Base-by-base conservation (phyloP, 2,888 invertebrate genomes). In the Acanthopleura granulata region DNA sequence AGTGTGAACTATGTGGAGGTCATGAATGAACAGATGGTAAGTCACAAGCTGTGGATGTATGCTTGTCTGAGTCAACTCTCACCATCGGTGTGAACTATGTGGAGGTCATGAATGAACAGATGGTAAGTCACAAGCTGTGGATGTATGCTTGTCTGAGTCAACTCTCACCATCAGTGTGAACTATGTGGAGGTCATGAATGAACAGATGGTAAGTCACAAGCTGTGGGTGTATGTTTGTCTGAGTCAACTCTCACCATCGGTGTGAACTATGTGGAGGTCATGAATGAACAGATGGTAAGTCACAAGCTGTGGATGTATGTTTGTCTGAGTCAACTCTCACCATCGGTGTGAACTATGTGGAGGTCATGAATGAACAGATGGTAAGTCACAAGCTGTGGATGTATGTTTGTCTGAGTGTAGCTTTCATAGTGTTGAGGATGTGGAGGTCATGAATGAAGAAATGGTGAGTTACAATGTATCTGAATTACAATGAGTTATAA, bases 281-380 rank as follows among this genome's bases (percentile, higher is more conserved):
- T 89, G 22, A 90, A 89, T 83, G 90, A 91, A 80, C 91, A 91
- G 80, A 90, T 91, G 90, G 89, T 89, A 75, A 76, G 78, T n/a
- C 14, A 61, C 22, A 61, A 11, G 62, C 25, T 22, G 62, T 40
- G 40, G 40, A 40, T 40, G 40, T 40, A 40, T 40, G 40, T 3
- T 40, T 40, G 40, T 40, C 40, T 40, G 40, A 40, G 40, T 40
- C 9, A 9, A 40, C 40, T 40, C 40, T 40, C 40, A 25, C n/a
- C n/a, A n/a, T n/a, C n/a, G 78, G 75, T 14, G 80, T 81, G 12
- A 87, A 87, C 66, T 89, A 89, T 75, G 81, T 86, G 11, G 89
- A 89, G 61, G 85, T 86, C 25, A 83, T 89, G 22, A 90, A 89
- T 83, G 90, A 91, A 80, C 90, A 91, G 80, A 90, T 91, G 90